Evolutionary conservation across 92 coral and sea anemone genomes (phyloP), one percentile per base, ranked within the genome.

Genomic region (Pocillopora meandrina): DNA sequence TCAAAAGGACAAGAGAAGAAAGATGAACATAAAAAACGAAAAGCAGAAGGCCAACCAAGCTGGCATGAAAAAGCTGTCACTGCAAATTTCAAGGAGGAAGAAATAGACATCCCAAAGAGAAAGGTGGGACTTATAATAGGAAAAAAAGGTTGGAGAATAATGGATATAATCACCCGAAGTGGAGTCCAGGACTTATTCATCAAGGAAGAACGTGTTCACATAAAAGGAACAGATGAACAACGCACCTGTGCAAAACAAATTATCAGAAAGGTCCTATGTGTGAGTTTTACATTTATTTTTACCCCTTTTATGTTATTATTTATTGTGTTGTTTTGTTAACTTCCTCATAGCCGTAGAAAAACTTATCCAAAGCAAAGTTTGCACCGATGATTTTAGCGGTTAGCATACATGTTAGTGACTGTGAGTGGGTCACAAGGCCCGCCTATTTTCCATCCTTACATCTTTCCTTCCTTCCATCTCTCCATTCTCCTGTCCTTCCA

Each of bases 71-170:
- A 31, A 34, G 52, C 73, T 33, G 73, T 69, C 6, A 1, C 34
- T 34, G 49, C 73, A 69, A 13, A 33, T 14, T 69, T 31, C n/a
- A 7, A 56, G 59, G 65, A 75, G 33, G 79, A 75, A 20, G 67
- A 56, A 20, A 23, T 75, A 13, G 23, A 58, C 26, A 75, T 75
- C 65, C 79, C 79, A 19, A 56, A 31, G 21, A 20, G 58, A 23
- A 75, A 75, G 65, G 79, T 58, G 56, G 79, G 66, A 58, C 52
- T 14, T 58, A 19, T 75, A 59, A 58, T 75, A 75, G 79, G 79
- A 31, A 75, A 6, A 75, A 31, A 58, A 52, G 79, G 79, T 0
- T 15, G 67, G 64, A 75, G 26, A 58, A 58, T 3, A 26, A 57
- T 14, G 9, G 79, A 75, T 4, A 75, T 75, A 75, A 17, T 59